phyloP scores from a whole-genome alignment of 2,888 invertebrate species.

The Chaitophorus viminalis region DNA sequence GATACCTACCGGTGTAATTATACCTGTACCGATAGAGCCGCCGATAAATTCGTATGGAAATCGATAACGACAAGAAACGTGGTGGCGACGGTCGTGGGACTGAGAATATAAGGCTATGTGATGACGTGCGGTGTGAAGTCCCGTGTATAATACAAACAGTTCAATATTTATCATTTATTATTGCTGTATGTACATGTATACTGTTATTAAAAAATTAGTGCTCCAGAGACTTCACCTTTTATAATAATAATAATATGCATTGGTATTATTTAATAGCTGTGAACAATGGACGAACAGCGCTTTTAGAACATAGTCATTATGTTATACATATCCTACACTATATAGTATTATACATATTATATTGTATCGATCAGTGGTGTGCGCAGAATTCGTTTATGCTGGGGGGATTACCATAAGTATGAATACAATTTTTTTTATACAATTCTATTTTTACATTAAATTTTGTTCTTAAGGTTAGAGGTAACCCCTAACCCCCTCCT shows the following conservation, averaged over 20 bases:
- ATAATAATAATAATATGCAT: neutral
- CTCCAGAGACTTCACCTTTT: neutral
- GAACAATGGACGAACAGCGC: neutral
- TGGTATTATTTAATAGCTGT: neutral
- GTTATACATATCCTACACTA: no score
- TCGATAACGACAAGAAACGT: neutral
- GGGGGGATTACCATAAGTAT: no score
- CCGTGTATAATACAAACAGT: neutral
- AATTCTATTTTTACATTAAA: no score
- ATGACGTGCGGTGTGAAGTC: neutral
- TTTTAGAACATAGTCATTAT: no score
- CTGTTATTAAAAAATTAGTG: neutral
- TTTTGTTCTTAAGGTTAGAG: no score
- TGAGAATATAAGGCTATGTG: neutral
- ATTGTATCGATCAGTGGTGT: no score
- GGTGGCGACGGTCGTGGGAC: neutral
- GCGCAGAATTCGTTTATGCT: no score
- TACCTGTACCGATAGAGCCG: neutral
- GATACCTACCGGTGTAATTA: constrained; percentile 7
- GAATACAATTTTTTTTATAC: no score
- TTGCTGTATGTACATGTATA: neutral
- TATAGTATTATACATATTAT: no score
- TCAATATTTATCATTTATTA: neutral
- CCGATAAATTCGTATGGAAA: constrained; percentile 11
- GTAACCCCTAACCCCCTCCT: no score